Percentiles rank a stretch among this genome's conserved stretches.
Conservation (phyloP, 2,113 vertebrate genomes). For the Dasypus novemcinctus region DNA sequence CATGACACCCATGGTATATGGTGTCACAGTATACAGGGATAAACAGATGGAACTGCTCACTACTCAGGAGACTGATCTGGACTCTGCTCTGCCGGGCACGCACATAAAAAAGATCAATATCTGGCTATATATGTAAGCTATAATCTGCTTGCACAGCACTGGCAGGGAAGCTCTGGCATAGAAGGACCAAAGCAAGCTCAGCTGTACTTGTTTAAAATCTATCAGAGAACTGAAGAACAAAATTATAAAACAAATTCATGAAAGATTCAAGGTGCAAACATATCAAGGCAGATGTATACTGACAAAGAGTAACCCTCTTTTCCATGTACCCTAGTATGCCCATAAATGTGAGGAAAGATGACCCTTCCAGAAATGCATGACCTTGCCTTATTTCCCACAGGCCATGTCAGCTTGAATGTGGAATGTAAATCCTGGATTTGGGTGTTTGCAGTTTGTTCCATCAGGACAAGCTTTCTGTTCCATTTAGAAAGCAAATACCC, state of each 20-base stretch:
- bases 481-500: slow-evolving; percentile 73
- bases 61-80: not conserved
- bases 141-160: not conserved
- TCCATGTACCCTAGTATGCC: not conserved
- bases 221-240: not conserved
- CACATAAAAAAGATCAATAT: no score
- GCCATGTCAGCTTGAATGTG: slow-evolving; percentile 13
- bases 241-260: not conserved
- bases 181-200: not conserved
- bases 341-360: not conserved
- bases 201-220: not conserved
- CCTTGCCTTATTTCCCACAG: not conserved
- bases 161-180: not conserved
- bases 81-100: not conserved
- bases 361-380: not conserved
- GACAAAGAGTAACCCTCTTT: not conserved
- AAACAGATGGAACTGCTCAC: not conserved
- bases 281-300: not conserved
- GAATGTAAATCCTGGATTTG: slow-evolving; percentile 19
- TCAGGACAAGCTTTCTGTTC: slow-evolving; percentile 79
- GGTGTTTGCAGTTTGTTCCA: slow-evolving; percentile 70
- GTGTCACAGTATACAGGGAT: not conserved
- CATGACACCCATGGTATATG: not conserved
- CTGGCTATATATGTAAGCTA: not conserved
- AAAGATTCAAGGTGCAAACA: not conserved